phyloP scores from a whole-genome alignment of 64 coral and sea anemone genomes.

The Montipora efflorescens region DNA sequence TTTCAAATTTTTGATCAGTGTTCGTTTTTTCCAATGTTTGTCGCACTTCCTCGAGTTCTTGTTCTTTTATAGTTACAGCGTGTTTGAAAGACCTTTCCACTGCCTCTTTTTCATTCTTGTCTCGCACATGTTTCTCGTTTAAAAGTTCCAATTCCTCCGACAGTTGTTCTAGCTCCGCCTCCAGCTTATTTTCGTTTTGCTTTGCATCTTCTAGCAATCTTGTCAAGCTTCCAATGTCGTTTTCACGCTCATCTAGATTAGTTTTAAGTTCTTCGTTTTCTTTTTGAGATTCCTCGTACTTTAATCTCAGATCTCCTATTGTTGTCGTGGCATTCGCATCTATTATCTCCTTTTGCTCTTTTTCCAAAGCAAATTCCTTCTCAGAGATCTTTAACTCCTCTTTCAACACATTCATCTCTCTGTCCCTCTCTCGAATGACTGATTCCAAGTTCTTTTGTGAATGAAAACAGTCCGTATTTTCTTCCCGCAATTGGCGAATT shows the following conservation, averaged over 20 bases:
- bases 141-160: slow-evolving; percentile 17
- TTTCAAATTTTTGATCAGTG: neutral
- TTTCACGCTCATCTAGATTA: slow-evolving; percentile 24
- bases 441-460: slow-evolving; percentile 8
- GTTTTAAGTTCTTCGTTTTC: slow-evolving; percentile 22
- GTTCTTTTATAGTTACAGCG: slow-evolving; percentile 23
- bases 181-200: neutral
- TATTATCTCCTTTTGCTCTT: neutral
- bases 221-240: slow-evolving; percentile 25
- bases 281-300: neutral
- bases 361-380: slow-evolving; percentile 35
- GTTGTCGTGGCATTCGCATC: neutral
- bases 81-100: slow-evolving; percentile 15
- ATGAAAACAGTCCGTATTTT: neutral
- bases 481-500: slow-evolving; percentile 7
- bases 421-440: neutral
- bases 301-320: neutral
- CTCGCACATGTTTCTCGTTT: neutral
- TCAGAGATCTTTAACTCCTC: slow-evolving; percentile 38
- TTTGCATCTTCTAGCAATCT: slow-evolving; percentile 19
- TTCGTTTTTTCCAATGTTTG: slow-evolving; percentile 3
- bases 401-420: slow-evolving; percentile 24
- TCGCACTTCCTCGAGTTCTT: slow-evolving; percentile 32
- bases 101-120: slow-evolving; percentile 39
- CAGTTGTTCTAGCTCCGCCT: neutral